Base-by-base conservation (phyloP, 2,888 invertebrate genomes). In the Drosophila melanocephala region DNA sequence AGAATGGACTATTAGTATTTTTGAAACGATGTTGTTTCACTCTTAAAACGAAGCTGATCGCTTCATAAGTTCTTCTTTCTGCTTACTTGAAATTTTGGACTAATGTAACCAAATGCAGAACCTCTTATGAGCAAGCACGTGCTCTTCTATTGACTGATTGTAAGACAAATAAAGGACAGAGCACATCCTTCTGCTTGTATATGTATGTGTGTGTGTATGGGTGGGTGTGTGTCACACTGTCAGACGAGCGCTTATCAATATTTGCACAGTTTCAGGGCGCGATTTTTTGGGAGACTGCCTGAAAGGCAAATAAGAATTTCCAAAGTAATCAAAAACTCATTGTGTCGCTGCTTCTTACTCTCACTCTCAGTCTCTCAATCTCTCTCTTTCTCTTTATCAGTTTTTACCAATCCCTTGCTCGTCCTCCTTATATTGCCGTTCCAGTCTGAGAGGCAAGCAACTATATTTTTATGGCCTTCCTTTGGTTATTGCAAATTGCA, bases 301-400 rank as follows among this genome's bases (percentile, higher is more conserved):
- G 79, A 75, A 87, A 82, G 81, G 87, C 87, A 85, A 88, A 88
- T 79, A 87, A 89, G 81, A 90, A 88, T 89, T 88, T 89, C 87
- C 79, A 89, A 89, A 90, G 90, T 89, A 90, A 89, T 89, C 88
- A 89, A 90, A 90, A 89, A 84, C 88, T 87, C 88, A 89, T 90
- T 89, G 89, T 79, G 70, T 47, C 53, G 35, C 66, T 55, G 14
- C 70, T 76, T 72, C 69, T 62, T 55, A 62, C 50, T 58, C 57
- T 35, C 39, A 22, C 30, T 32, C 32, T 39, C 10, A 14, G 35
- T 35, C 35, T 61, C 37, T 28, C 56, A 19, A 16, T 58, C 3
- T 28, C 19, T 14, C 37, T 47, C 35, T 14, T 51, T 16, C n/a
- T 4, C 16, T 47, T 47, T 47, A 28, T 59, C 28, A 58, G 32